Base-by-base conservation (phyloP, 2,888 invertebrate species). In the Andrena dorsata region DNA sequence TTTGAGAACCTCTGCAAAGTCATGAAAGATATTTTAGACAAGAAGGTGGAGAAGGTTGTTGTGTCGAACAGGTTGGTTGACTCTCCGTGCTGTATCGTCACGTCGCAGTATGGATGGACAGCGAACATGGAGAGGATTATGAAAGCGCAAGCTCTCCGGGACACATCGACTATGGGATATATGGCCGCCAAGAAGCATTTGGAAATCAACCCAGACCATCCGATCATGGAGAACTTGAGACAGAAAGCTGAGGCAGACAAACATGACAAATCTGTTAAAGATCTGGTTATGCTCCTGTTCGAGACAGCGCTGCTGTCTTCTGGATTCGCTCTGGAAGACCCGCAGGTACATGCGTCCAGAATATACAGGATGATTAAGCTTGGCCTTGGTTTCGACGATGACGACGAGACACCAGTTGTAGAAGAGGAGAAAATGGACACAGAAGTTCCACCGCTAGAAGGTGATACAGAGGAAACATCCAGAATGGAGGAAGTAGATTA, bases 401-500 rank as follows among this genome's bases (percentile, higher is more conserved):
- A 99, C 86, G 99, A 99, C 78, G 98, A 98, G 89, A 96, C 96
- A 0, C 95, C 96, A 6, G 90, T 87, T 8, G 97, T 97, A 85
- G 97, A 96, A 76, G 96, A 96, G 84, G 94, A 96, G 10, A 95
- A 95, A 76, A 90, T 92, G 56, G 95, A 93, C 10, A 96, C 96
- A 2, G 88, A 88, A 78, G 41, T 86, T 69, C 88, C 87, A 23
- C 20, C 79, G 0, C 32, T 88, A 66, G 98, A 98, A 91, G 98
- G 97, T 70, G 98, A 99, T 94, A 97, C 98, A 77, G 99, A 99
- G 94, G 99, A 99, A 94, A 98, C 98, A 78, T 98, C 98, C 0
- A 96, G 98, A 90, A 99, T 99, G 99, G 99, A 99, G 94, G 99
- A 99, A 95, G 99, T 99, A 63, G 99, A 99, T 95, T 99, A 98